Evolutionary conservation across 2,888 invertebrate genomes (phyloP), one percentile per base, ranked within the genome.

Genomic region (Steinernema hermaphroditum): DNA sequence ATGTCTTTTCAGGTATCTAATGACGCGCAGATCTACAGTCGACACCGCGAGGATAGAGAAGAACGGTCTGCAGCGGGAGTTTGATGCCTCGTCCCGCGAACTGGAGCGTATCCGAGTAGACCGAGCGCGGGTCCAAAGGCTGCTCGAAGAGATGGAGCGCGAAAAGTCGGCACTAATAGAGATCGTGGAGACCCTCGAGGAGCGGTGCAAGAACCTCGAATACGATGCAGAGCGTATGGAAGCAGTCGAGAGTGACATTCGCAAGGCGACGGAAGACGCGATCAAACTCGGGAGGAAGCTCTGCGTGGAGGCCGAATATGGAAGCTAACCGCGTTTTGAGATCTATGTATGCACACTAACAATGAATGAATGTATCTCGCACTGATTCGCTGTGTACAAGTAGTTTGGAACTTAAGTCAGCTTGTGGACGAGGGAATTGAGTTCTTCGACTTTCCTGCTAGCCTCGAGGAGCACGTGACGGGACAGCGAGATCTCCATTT

Each of bases 401-500:
- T 24, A 14, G 22, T 24, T 8, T 4, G 54, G 2, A 6, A 27
- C 27, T 54, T 62, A 62, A 16, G 16, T 62, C 62, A 62, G 27
- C 32, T 62, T 62, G 62, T 62, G 62, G 4, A 32, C 62, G 34
- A 62, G 62, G 29, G 62, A n/a, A 32, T 16, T 62, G 9, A 62
- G 32, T 29, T 62, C 62, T 29, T 62, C 62, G 6, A 62, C 34
- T 62, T 62, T 62, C n/a, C 62, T 62, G 62, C 62, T 29, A 16
- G 62, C 62, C 9, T 16, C 62, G 8, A 62, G 34, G 27, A 62
- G 14, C 16, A 62, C 62, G 16, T 62, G 27, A 16, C 62, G 62
- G 8, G 62, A 62, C 12, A 29, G 34, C 32, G 29, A 29, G 54
- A 81, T 76, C 72, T 85, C 85, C 19, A 84, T 43, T 24, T 75